Evolutionary conservation across 37 sponge, comb jelly and placozoan genomes (phyloP), one percentile per base, ranked within the genome.

Genomic region (Cliona cf. orientalis): DNA sequence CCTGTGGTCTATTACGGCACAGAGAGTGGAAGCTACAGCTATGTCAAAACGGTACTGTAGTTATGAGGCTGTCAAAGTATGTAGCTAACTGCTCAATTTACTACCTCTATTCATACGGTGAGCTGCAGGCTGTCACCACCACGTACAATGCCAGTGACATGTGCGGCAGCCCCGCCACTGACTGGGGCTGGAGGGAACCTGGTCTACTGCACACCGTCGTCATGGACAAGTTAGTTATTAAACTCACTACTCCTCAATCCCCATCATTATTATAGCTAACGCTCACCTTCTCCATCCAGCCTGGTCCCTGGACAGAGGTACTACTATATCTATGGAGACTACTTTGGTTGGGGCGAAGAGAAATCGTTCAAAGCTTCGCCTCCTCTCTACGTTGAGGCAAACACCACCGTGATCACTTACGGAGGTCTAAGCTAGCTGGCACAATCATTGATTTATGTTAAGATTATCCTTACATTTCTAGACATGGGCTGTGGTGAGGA

Each of bases 161-260:
- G 87, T 93, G 94, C 75, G 94, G 94, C 1, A 38, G 75, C 36
- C 83, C 84, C 41, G 94, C 94, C 23, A 89, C 80, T 46, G 80
- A 78, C 55, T 84, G 71, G 63, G 91, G 91, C 35, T 90, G 69
- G 69, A 85, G 81, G 49, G 77, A 90, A 55, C 91, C 91, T 29
- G 91, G 91, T 7, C 76, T 81, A 0, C 72, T 90, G 4, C 86
- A 85, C 58, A 29, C 31, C 19, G 86, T 79, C 44, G 60, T 58
- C 6, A 64, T 90, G 81, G 75, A 78, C 39, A 65, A 53, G 84
- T 88, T 33, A 58, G 56, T n/a, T n/a, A n/a, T n/a, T n/a, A n/a
- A n/a, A n/a, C n/a, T n/a, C n/a, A n/a, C n/a, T n/a, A n/a, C n/a
- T n/a, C n/a, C n/a, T n/a, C n/a, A n/a, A n/a, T n/a, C n/a, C n/a